These are phyloP conservation scores for Pollachius pollachius DNA, from an alignment of 2,113 vertebrate genomes.

Conservation along the genomic window DNA sequence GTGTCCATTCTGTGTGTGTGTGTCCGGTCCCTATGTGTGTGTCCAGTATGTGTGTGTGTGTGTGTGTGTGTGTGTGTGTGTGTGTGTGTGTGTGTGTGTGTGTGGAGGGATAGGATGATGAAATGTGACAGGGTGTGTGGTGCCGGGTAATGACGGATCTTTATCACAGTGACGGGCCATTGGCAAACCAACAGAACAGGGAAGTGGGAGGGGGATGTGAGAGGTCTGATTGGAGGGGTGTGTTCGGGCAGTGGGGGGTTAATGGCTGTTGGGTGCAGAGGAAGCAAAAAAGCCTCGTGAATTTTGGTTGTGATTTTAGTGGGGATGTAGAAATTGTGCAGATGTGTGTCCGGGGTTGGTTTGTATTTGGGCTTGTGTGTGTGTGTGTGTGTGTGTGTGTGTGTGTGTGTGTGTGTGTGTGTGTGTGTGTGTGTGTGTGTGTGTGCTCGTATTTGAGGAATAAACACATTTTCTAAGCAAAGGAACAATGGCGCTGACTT, in stretches of 20 bases:
- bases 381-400: background rate
- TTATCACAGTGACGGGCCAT: constrained; percentile 47
- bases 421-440: constrained; percentile 1
- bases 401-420: constrained; percentile 1
- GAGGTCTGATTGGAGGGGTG: background rate
- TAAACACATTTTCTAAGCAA: constrained; percentile 62
- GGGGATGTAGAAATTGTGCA: background rate
- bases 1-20: too few relatives aligned
- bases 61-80: constrained; percentile 24
- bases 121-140: constrained; percentile 41
- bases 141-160: constrained; percentile 50
- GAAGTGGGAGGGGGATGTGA: background rate
- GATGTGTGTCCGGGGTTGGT: background rate
- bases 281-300: background rate
- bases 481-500: constrained; percentile 54
- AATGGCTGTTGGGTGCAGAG: background rate
- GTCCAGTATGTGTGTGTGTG: constrained; percentile 1
- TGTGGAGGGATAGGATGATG: constrained; percentile 29
- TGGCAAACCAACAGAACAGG: constrained; percentile 27
- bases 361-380: background rate
- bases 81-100: constrained; percentile 29
- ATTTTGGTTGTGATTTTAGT: background rate
- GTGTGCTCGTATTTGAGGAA: constrained; percentile 12
- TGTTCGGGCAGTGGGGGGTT: background rate
- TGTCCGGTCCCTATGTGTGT: too few relatives aligned